A percentile compares a stretch with the other conserved stretches of the same genome.
Evolutionary conservation across 1,140 invertebrate genomes (phyloP).

Genomic region (Popillia japonica): DNA sequence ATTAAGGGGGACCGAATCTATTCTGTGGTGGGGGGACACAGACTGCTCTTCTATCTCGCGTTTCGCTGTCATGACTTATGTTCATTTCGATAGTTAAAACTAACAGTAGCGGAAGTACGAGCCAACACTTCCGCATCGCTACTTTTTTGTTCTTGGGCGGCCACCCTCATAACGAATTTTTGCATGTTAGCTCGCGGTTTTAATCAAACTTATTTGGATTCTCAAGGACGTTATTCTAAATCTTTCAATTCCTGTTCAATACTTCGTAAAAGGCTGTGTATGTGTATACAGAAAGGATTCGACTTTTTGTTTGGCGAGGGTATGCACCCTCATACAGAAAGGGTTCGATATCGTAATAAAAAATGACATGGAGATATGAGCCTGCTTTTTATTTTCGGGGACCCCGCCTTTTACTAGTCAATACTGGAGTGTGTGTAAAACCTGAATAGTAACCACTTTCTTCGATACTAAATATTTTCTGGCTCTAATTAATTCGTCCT

Average conservation of each 20-base stretch:
- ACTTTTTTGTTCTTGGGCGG: neutral
- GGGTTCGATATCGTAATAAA: slow-evolving; percentile 4
- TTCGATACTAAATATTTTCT: neutral
- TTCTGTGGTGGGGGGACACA: neutral
- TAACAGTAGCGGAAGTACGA: too few species aligned
- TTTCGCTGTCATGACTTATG: neutral
- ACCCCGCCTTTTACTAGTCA: neutral
- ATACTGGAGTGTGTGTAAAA: neutral
- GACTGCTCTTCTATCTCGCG: too few species aligned
- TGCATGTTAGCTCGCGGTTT: neutral
- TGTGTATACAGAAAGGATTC: neutral
- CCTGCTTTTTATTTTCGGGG: neutral
- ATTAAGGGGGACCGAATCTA: neutral
- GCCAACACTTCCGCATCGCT: neutral
- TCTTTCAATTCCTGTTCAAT: too few species aligned
- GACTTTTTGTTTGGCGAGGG: neutral
- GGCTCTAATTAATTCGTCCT: neutral
- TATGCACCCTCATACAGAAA: neutral
- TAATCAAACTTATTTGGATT: neutral
- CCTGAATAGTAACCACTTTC: neutral
- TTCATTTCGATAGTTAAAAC: neutral
- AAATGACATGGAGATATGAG: neutral
- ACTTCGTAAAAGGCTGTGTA: neutral
- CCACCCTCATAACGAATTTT: neutral
- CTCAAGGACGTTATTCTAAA: too few species aligned